Evolutionary conservation across 2,797 vertebrate genomes (phyloP).

Genomic region (Lepus oiostolus): DNA sequence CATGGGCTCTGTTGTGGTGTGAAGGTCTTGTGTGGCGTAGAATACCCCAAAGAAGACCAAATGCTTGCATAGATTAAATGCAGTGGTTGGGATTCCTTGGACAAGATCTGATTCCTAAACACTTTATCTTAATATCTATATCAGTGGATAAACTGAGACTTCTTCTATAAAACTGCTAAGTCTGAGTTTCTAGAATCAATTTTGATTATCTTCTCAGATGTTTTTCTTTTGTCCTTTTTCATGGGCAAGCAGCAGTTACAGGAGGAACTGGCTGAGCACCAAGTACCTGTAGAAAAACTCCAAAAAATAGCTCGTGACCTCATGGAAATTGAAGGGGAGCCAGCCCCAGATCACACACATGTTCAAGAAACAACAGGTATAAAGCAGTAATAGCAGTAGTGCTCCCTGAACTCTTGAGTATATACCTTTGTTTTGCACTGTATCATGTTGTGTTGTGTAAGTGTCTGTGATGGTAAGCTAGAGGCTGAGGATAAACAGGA

Average conservation of each 20-base stretch:
- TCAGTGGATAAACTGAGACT: constrained; percentile 7
- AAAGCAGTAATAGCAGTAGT: background rate
- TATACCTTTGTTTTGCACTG: background rate
- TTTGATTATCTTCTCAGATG: constrained; percentile 56
- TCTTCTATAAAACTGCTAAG: background rate
- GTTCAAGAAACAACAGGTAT: constrained; percentile 94
- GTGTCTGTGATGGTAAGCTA: background rate
- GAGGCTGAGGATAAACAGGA: background rate
- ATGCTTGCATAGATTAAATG: background rate
- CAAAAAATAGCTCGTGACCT: constrained; percentile 93
- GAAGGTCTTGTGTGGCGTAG: background rate
- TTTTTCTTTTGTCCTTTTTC: constrained; percentile 54
- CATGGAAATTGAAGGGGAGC: constrained; percentile 92
- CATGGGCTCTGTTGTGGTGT: background rate
- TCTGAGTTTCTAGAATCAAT: constrained; percentile 20
- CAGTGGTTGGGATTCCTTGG: background rate
- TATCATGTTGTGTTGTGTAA: background rate
- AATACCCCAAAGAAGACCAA: background rate
- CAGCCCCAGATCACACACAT: constrained; percentile 90
- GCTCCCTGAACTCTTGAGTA: background rate
- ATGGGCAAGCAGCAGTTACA: constrained; percentile 92
- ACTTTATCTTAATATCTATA: constrained; percentile 29
- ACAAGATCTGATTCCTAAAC: background rate
- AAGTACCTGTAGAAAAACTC: constrained; percentile 95
- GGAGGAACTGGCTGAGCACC: constrained; percentile 95